Evolutionary conservation across 1,140 invertebrate genomes (phyloP).

Genomic region (Proales similis): DNA sequence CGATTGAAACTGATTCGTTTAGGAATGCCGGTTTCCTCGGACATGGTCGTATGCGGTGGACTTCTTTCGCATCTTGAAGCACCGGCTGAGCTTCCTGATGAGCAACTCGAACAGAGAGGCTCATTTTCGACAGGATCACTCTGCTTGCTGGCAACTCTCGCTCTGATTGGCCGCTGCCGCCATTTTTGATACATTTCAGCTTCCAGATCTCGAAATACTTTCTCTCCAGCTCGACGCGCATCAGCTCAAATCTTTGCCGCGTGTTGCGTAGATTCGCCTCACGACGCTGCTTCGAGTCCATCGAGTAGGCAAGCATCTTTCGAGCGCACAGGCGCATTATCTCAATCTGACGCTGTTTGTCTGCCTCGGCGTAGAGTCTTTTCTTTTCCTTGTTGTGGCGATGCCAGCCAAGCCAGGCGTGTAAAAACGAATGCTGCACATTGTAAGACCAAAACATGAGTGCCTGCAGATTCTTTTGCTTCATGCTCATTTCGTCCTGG

Average conservation of each 20-base stretch:
- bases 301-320: slow-evolving; percentile 23
- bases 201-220: slow-evolving; percentile 37
- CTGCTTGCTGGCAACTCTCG: background rate
- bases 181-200: slow-evolving; percentile 27
- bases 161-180: background rate
- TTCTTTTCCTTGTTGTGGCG: background rate
- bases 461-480: slow-evolving; percentile 16
- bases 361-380: slow-evolving; percentile 6
- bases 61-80: no score
- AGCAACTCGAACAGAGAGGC: no score
- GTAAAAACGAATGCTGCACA: slow-evolving; percentile 26
- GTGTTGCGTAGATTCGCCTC: background rate
- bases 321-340: slow-evolving; percentile 21
- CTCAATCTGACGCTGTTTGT: slow-evolving; percentile 12
- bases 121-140: no score
- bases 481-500: background rate
- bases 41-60: no score
- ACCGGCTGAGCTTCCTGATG: no score
- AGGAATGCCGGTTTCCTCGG: slow-evolving; percentile 26
- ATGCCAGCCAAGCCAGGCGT: slow-evolving; percentile 20
- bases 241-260: slow-evolving; percentile 26
- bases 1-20: slow-evolving; percentile 15
- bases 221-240: background rate
- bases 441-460: slow-evolving; percentile 22
- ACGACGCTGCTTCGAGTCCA: slow-evolving; percentile 16